Base-by-base conservation (phyloP, 2,888 invertebrate genomes). In the Adelphocoris suturalis region DNA sequence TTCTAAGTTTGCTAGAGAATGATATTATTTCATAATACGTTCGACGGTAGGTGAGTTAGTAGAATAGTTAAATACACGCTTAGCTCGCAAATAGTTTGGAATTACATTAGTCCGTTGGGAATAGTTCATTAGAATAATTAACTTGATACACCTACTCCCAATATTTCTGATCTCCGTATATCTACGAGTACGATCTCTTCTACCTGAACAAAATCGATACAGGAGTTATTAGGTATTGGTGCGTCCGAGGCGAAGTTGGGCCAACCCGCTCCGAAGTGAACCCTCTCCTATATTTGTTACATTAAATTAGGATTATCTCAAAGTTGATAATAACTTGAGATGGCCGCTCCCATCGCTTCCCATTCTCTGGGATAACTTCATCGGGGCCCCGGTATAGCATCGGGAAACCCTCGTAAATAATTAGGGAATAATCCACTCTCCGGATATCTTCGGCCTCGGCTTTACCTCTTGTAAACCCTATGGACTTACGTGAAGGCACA, bases 281-380 rank as follows among this genome's bases (percentile, higher is more conserved):
- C 61, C 61, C 61, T n/a, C 19, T 13, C 23, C 68, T 23, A 37
- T 7, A 68, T 68, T 68, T 23, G 68, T 68, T 68, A 68, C 68
- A 68, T 68, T 68, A 68, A 68, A 68, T 68, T 68, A 68, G 68
- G 68, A 68, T 68, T 68, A 68, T 68, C 68, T 68, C 19, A 0
- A 23, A 68, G 68, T 68, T 68, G 68, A 68, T 68, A 68, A 68
- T 68, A 68, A 68, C 68, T 68, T 68, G 68, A 68, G 68, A 68
- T 68, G 68, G 23, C 27, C 68, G 57, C 57, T 16, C 13, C 52
- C 52, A 16, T 52, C 68, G 68, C 68, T 27, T 68, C 68, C 68
- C 23, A 68, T 68, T 68, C 68, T 23, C 19, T 12, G 68, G 68
- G 68, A 68, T 68, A 68, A 68, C 68, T 68, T 68, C 23, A 68